Evolutionary conservation across 2,888 invertebrate genomes (phyloP), one percentile per base, ranked within the genome.

Genomic region (Eurois occulta): DNA sequence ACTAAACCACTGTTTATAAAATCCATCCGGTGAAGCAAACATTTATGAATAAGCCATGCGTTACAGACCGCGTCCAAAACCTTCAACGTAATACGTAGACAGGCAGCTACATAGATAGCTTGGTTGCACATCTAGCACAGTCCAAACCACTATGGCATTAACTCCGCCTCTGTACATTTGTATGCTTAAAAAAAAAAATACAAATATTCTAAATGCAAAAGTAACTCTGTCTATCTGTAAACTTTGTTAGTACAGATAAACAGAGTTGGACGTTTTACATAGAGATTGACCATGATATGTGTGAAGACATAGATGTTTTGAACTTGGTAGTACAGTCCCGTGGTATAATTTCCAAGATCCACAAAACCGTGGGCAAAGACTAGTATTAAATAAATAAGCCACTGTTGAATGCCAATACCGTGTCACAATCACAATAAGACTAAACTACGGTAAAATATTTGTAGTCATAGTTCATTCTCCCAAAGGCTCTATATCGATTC

Each of bases 401-500:
- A 5, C 55, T 55, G 55, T n/a, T 52, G 24, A 24, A 8, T 52
- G 52, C 24, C 0, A n/a, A 55, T n/a, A 55, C 24, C 6, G 3
- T 1, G 24, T 10, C 3, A 52, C 52, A 52, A 52, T 6, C 24
- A 28, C 62, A 35, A 8, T 21, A 72, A 2, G 11, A 5, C 13
- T 18, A 70, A 18, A 55, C 6, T n/a, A n/a, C 21, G 1, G 38
- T 18, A 28, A 62, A 62, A 32, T 46, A 46, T 64, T 71, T 71
- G 0, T 3, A 21, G 3, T n/a, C 21, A 21, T 4, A 35, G 1
- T 18, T 1, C 8, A 55, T 41, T 58, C 18, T 35, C 8, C 8
- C 3, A 1, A n/a, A 41, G 10, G 7, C 35, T 72, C 41, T 75
- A 64, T n/a, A 68, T 48, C 64, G 0, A 80, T 81, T 75, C 62